Evolutionary conservation across 37 sponge, comb jelly and placozoan genomes (phyloP).

Genomic region (Tethya wilhelma): DNA sequence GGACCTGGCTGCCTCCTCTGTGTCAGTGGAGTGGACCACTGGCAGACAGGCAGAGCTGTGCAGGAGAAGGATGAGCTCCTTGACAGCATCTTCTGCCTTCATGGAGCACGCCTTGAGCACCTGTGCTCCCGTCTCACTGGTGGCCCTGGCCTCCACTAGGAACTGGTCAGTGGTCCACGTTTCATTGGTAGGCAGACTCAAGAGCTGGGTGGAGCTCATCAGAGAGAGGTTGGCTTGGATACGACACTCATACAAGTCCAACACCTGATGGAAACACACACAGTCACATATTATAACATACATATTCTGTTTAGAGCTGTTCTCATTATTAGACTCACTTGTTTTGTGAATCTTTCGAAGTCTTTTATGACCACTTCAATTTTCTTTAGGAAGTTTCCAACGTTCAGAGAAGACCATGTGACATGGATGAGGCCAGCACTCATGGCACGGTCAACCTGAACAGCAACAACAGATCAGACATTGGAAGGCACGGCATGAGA

Average conservation of each 20-base stretch:
- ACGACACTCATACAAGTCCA: constrained; percentile 75
- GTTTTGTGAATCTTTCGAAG: constrained; percentile 71
- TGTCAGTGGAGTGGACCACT: constrained; percentile 24
- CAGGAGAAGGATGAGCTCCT: constrained; percentile 69
- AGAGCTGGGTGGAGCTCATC: constrained; percentile 74
- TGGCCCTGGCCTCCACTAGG: constrained; percentile 58
- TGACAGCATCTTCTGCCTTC: constrained; percentile 86
- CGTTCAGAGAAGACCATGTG: constrained; percentile 93
- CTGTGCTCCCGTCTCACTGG: constrained; percentile 2
- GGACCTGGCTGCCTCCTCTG: constrained; percentile 44
- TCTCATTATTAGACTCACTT: constrained; percentile 20
- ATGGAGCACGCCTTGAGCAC: constrained; percentile 52
- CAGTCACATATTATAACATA: not conserved
- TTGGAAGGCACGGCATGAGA: not conserved
- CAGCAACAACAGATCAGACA: not conserved
- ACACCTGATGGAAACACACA: constrained; percentile 22
- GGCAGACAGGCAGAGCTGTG: constrained; percentile 50
- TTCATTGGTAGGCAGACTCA: constrained; percentile 64
- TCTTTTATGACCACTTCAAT: constrained; percentile 45
- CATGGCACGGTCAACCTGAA: constrained; percentile 73
- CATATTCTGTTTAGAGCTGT: not conserved
- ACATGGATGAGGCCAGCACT: constrained; percentile 79
- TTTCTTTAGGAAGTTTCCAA: constrained; percentile 60
- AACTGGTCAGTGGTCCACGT: constrained; percentile 77
- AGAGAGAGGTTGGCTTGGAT: constrained; percentile 67